Base-by-base conservation (phyloP, 2,888 invertebrate genomes). In the Brachycybe producta region DNA sequence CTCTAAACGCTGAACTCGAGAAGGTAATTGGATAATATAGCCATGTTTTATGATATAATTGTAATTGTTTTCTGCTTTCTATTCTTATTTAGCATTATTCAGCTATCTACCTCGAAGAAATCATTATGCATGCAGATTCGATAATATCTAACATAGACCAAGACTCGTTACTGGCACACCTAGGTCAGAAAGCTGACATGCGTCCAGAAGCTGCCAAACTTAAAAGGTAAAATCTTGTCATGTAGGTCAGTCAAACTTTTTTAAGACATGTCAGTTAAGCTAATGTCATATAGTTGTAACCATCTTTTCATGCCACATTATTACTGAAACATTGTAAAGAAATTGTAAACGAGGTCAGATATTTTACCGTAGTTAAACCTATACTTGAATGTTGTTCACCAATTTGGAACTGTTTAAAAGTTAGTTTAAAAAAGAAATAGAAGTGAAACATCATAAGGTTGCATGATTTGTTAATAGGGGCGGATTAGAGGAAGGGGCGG, bases 141-240 rank as follows among this genome's bases (percentile, higher is more conserved):
- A 79, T 84, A 17, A 70, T 85, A 45, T 70, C 72, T 7, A 74
- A 77, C 54, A 79, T 90, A 21, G 84, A 91, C 64, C 78, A 80
- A 57, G 80, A 82, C 19, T 78, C 80, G 56, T 66, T 95, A 55
- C 71, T 94, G 26, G 80, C 83, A 0, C 84, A 81, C 64, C 77
- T 82, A 55, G 92, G 92, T 3, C 75, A 84, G 60, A 92, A 91
- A 69, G 77, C 76, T 52, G 91, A 94, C 66, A 76, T 76, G n/a
- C 74, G 86, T 46, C 68, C 76, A 1, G 90, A 92, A 64, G 85
- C 91, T 1, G 70, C 72, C 32, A 86, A 86, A 68, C 81, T 84
- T 54, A 91, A 88, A 72, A 77, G 74, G 83, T 84, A 64, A 19
- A n/a, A 26, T 1, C 8, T 8, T 41, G 11, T 17, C 32, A 8